Percentiles rank a stretch among this genome's conserved stretches.
Conservation (phyloP, 2,797 vertebrate species). For the Hoplostethus mediterraneus region DNA sequence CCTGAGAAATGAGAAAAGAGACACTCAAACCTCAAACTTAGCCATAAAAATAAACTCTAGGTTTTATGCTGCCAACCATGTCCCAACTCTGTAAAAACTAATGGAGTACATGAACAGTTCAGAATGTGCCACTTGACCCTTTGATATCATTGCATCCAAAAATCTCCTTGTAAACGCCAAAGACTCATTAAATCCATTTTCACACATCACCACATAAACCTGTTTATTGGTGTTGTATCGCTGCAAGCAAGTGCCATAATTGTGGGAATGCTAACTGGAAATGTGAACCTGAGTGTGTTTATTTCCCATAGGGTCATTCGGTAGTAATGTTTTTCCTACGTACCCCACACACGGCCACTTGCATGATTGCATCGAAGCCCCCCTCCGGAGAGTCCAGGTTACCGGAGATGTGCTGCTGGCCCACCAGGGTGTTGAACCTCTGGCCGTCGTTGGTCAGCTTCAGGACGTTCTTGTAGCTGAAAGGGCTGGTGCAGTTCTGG, state of each 20-base stretch:
- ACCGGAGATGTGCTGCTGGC: slow-evolving; percentile 96
- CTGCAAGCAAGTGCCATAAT: slow-evolving; percentile 12
- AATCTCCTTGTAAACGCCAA: slow-evolving; percentile 32
- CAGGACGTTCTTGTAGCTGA: slow-evolving; percentile 98
- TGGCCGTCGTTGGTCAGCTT: slow-evolving; percentile 90
- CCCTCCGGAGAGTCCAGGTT: slow-evolving; percentile 99
- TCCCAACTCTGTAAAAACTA: neutral
- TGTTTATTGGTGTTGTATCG: slow-evolving; percentile 27
- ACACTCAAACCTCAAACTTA: neutral
- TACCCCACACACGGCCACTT: slow-evolving; percentile 98
- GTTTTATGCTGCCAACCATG: neutral
- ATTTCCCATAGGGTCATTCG: slow-evolving; percentile 11
- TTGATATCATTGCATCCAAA: slow-evolving; percentile 34
- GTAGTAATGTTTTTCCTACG: slow-evolving; percentile 60
- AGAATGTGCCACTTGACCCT: slow-evolving; percentile 19
- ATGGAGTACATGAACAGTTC: neutral
- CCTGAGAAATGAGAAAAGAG: slow-evolving; percentile 77
- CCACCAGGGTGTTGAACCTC: slow-evolving; percentile 92
- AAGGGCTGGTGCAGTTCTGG: slow-evolving; percentile 97
- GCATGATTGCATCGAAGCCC: slow-evolving; percentile 99
- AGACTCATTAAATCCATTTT: slow-evolving; percentile 48
- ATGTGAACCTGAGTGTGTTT: slow-evolving; percentile 12
- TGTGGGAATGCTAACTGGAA: slow-evolving; percentile 35
- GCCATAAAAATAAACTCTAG: neutral
- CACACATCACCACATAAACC: slow-evolving; percentile 46